Base-by-base conservation (phyloP, 2,888 invertebrate genomes). In the Metopia argyrocephala region DNA sequence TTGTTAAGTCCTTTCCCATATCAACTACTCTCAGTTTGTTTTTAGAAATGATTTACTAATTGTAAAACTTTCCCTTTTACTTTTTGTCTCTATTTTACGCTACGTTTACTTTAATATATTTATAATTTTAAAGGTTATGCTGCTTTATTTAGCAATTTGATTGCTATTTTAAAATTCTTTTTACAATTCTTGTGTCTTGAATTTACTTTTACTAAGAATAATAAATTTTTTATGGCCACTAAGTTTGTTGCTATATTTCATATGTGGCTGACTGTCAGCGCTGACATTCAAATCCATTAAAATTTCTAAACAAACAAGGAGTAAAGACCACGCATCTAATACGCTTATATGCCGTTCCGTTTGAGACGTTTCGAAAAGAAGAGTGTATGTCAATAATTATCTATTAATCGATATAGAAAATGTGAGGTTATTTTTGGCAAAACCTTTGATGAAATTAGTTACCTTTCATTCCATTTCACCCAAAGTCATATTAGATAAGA, bases 61-160 rank as follows among this genome's bases (percentile, higher is more conserved):
- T 70, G 50, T 2, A 71, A 52, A 62, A 71, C 52, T 76, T 80
- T 80, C 71, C 68, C 75, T 76, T 71, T 80, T 57, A 18, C 20
- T 71, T 52, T 2, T 3, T 1, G 12, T n/a, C n/a, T n/a, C n/a
- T 50, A 45, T 50, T 79, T 68, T 69, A 62, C 7, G 18, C 38
- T 27, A 18, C n/a, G 66, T 54, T 21, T 38, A 23, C 23, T 64
- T 45, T 27, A 31, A 61, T 61, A 18, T 23, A 50, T 73, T 48
- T 66, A 9, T 76, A 46, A 50, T 48, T 57, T 71, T 73, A 52
- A 80, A 76, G 76, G 80, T 80, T 80, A 46, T 56, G 28, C 71
- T 59, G 23, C 28, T 61, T 64, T 12, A 20, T 62, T 57, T 25
- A 21, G 9, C 21, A 31, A n/a, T 57, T 57, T 46, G 46, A 61